Base-by-base conservation (phyloP, 2,888 invertebrate species). In the Pandemis cinnamomeana region DNA sequence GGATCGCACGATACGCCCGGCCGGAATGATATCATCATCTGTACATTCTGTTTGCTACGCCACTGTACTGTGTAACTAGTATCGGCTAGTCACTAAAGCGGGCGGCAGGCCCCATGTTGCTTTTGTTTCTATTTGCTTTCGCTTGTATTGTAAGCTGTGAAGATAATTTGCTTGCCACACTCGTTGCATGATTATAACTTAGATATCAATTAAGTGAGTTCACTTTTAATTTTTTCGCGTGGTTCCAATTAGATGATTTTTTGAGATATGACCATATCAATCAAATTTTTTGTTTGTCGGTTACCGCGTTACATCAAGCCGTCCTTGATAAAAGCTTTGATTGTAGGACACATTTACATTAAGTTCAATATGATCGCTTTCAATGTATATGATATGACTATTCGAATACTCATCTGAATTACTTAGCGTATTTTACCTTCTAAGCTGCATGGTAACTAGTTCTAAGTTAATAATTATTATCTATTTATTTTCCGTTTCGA, bases 1-100 rank as follows among this genome's bases (percentile, higher is more conserved):
- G 78, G 85, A 91, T 91, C 90, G 81, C 77, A 73, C 77, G 91
- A 91, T 91, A 89, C 80, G 83, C 75, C 77, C 75, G 68, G 69
- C 61, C 27, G 72, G 76, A 75, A 76, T 75, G 78, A 81, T 79
- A 80, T 79, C 80, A 78, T 81, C 80, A 78, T 79, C 77, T 71
- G 71, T 64, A 67, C 67, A 61, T 62, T 67, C 66, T 72, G 77
- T 70, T 71, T 71, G 67, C 74, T 55, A 70, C 76, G 76, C 76
- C 75, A 77, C 75, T 72, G 77, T 72, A 76, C 75, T 71, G 77
- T 72, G 71, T 71, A 75, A 63, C 71, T 75, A 71, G 68, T 71
- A 68, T 73, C 76, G 78, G 74, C 72, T 68, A 67, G 51, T 75
- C 67, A 66, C 69, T 71, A 62, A 58, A 46, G 27, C n/a, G 8